Evolutionary conservation across 2,888 invertebrate species (phyloP), one percentile per base, ranked within the genome.

Genomic region (Hedychridium roseum): DNA sequence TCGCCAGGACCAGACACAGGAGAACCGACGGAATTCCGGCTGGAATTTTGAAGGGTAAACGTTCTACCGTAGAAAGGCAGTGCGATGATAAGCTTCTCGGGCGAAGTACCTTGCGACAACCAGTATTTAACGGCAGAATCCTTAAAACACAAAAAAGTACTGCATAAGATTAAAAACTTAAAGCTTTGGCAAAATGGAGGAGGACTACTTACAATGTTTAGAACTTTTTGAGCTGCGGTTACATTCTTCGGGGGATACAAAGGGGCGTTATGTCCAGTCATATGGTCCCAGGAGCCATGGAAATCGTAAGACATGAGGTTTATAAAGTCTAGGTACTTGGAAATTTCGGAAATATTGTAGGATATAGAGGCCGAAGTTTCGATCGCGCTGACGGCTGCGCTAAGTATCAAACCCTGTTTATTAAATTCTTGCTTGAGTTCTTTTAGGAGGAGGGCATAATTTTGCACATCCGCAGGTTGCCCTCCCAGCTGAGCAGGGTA

Each of bases 261-360:
- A 0, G 89, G 87, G 0, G 90, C 83, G 66, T 90, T 88, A 43
- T 87, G 84, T 0, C 88, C 90, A 1, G 88, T 85, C 0, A 78
- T 77, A 0, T 70, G 37, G 35, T 90, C 88, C 86, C 87, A 89
- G 0, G 85, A 76, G 1, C 89, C 89, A 60, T 89, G 86, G 60
- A 89, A 80, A 68, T 90, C 90, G 60, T 91, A 91, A 0, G 88
- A 74, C 90, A 91, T 91, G 0, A 92, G 66, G 63, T 86, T 86
- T 31, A 90, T 83, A 16, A 86, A 80, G 64, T 91, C 85, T 16
- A 90, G 70, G 54, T 86, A 84, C 83, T 82, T 75, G 0, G 83
- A 80, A 7, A 89, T 74, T 46, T 78, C 77, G 0, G 83, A 76
- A 18, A 88, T 82, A 66, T 86, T 80, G 64, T 89, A 89, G 0